phyloP scores from a whole-genome alignment of 2,888 invertebrate species.

The Calephelis perditalis region DNA sequence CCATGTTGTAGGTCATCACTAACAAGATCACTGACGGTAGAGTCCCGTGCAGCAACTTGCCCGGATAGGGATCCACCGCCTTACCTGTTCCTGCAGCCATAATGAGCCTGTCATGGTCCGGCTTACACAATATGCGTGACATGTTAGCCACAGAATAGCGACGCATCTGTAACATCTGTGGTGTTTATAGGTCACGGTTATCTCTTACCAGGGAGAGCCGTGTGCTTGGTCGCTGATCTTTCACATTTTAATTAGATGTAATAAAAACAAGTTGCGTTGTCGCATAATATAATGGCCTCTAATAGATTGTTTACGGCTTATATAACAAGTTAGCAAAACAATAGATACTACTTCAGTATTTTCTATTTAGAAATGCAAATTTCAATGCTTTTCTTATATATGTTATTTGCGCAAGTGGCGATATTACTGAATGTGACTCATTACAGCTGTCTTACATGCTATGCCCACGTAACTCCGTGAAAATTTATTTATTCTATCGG shows the following conservation, averaged over 20 bases:
- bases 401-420: constrained; percentile 12
- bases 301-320: not conserved
- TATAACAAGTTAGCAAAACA: constrained; percentile 6
- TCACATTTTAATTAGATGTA: too few species aligned
- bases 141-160: too few species aligned
- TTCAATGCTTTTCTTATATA: not conserved
- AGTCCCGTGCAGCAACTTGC: too few species aligned
- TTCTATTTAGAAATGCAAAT: constrained; percentile 9
- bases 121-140: too few species aligned
- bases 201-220: too few species aligned
- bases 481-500: not conserved
- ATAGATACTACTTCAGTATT: not conserved
- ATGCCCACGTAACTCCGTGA: not conserved
- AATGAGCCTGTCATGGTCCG: too few species aligned
- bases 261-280: not conserved
- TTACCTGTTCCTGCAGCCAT: too few species aligned
- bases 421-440: not conserved
- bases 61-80: too few species aligned
- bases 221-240: too few species aligned
- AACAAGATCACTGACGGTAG: too few species aligned
- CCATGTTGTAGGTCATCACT: not conserved
- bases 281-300: not conserved
- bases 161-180: too few species aligned
- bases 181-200: too few species aligned
- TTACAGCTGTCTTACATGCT: not conserved